Evolutionary conservation across 1,140 invertebrate genomes (phyloP).

Genomic region (Cecropterus lyciades): DNA sequence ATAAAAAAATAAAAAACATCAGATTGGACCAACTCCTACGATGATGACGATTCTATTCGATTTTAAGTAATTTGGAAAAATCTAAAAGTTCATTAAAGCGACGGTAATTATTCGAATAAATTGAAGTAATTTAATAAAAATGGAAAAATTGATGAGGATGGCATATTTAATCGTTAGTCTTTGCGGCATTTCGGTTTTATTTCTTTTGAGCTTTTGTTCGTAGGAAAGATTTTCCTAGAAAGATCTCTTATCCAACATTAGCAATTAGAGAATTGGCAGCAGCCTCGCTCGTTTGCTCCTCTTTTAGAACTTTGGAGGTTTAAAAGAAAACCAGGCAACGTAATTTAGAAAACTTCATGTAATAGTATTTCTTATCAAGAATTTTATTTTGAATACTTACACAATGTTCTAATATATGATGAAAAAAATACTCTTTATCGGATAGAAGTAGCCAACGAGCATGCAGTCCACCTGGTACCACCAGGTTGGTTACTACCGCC

Average conservation of each 20-base stretch:
- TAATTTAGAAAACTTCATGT: conserved; percentile 13
- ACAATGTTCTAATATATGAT: too few species aligned
- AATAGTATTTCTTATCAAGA: conserved; percentile 12
- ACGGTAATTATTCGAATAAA: not conserved
- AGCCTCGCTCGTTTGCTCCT: conserved; percentile 27
- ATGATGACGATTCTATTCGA: too few species aligned
- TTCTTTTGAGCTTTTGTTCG: conserved; percentile 33
- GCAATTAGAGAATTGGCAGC: conserved; percentile 37
- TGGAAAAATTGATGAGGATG: conserved; percentile 20
- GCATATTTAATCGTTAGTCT: conserved; percentile 23
- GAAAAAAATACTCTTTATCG: too few species aligned
- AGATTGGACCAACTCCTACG: too few species aligned
- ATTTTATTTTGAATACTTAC: not conserved
- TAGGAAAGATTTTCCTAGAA: conserved; percentile 23
- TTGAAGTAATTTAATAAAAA: conserved; percentile 12
- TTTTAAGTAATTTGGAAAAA: too few species aligned
- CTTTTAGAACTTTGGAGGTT: conserved; percentile 31
- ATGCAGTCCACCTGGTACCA: too few species aligned
- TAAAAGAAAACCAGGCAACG: conserved; percentile 26
- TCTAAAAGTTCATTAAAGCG: not conserved
- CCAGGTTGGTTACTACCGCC: too few species aligned
- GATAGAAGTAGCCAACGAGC: too few species aligned
- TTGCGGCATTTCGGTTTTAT: conserved; percentile 18
- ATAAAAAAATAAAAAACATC: too few species aligned
- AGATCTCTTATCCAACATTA: conserved; percentile 37